Conservation (phyloP, 2,797 vertebrate species). For the Australoheros facetus region DNA sequence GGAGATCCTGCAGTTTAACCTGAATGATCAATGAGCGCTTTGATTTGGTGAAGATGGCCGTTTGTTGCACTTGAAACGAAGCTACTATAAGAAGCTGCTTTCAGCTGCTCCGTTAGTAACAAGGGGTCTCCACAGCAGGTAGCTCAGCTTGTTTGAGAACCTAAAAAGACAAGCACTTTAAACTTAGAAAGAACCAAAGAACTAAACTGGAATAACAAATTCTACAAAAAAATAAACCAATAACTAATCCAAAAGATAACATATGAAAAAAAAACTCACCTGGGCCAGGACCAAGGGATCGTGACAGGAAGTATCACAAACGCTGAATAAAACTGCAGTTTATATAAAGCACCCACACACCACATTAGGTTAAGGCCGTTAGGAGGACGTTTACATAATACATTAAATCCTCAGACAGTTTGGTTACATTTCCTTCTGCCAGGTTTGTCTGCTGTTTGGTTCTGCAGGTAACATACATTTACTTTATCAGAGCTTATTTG, state of each 20-base stretch:
- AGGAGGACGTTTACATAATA: not conserved
- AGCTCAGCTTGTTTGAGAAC: not conserved
- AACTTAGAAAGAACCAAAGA: not conserved
- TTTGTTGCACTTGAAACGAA: not conserved
- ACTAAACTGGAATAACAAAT: not conserved
- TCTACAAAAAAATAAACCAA: not conserved
- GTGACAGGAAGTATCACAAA: not conserved
- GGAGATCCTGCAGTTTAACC: slow-evolving; percentile 22
- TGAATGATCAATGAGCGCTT: slow-evolving; percentile 25
- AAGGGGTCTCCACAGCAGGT: not conserved
- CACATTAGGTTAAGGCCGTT: not conserved
- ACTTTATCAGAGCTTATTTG: not conserved
- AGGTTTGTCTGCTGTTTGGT: not conserved
- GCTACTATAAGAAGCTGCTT: not conserved
- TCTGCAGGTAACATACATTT: not conserved
- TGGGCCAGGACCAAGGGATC: too few relatives aligned
- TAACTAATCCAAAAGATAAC: not conserved
- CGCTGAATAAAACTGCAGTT: not conserved
- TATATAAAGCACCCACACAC: not conserved
- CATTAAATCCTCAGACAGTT: not conserved
- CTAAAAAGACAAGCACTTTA: not conserved
- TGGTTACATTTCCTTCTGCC: not conserved
- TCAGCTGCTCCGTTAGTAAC: not conserved
- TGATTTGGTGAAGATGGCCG: not conserved
- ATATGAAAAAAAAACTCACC: rapidly evolving